Base-by-base conservation (phyloP, 2,888 invertebrate species). In the Camptogramma bilineatum region DNA sequence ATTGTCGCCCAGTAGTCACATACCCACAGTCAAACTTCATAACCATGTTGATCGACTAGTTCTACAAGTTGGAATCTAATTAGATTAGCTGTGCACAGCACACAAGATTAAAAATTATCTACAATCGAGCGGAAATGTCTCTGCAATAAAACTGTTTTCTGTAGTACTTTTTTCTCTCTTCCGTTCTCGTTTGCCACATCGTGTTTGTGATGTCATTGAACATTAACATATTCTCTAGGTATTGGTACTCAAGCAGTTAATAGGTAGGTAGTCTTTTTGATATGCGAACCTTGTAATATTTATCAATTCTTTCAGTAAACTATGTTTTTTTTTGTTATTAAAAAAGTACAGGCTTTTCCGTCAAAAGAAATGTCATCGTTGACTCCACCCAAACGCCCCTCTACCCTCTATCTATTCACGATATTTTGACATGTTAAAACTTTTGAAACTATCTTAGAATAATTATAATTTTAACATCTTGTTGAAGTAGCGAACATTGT, bases 61-160 rank as follows among this genome's bases (percentile, higher is more conserved):
- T 81, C 72, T 70, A 80, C 82, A 75, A 76, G 78, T 77, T 78
- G 75, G 81, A 84, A 82, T 87, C 84, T 86, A 83, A 87, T 85
- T 85, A 83, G 86, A 87, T 85, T 87, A 85, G 76, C 79, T 70
- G 74, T 71, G 78, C 76, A 75, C 80, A 78, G 73, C 72, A 80
- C 79, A 75, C 78, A 74, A 81, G 80, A 84, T 85, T 81, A 82
- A 85, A 86, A 82, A 84, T 82, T 83, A 86, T 85, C 81, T 83
- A 64, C 73, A 77, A 80, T 83, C 76, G 78, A 85, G 79, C 87
- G 87, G 87, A 88, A 87, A 87, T 84, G 86, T 83, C 83, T 78
- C 71, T 78, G 83, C 81, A 84, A 86, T 87, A 86, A 87, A 87
- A 85, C 80, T 76, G 79, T 84, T 83, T 84, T 83, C 81, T 84